Evolutionary conservation across 2,888 invertebrate species (phyloP).

Genomic region (Branchellion lobata): DNA sequence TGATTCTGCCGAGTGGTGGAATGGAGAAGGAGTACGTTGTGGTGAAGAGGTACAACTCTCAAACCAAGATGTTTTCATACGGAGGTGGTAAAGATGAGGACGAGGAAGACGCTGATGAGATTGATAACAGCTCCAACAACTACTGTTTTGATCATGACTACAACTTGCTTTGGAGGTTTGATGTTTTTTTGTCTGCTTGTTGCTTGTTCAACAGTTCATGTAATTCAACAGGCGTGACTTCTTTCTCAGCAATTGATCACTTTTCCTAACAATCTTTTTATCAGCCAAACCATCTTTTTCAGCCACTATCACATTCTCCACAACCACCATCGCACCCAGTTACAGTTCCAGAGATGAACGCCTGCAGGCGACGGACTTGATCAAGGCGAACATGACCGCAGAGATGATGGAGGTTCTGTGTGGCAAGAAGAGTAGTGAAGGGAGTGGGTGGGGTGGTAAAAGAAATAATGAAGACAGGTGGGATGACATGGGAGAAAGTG

Average conservation of each 20-base stretch:
- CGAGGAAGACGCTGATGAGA: background rate
- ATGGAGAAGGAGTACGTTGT: background rate
- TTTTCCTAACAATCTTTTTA: too few species aligned
- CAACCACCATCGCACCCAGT: too few species aligned
- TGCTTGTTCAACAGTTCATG: too few species aligned
- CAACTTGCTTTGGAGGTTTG: slow-evolving; percentile 4
- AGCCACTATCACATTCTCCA: too few species aligned
- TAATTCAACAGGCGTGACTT: too few species aligned
- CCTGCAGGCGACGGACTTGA: background rate
- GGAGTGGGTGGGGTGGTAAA: too few species aligned
- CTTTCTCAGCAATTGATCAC: too few species aligned
- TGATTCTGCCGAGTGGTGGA: background rate
- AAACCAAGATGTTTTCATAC: background rate
- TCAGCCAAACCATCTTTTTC: too few species aligned
- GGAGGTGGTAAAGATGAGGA: background rate
- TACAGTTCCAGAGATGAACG: background rate
- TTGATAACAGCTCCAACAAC: background rate
- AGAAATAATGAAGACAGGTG: too few species aligned
- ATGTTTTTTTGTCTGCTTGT: too few species aligned
- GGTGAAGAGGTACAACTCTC: background rate
- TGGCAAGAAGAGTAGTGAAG: background rate
- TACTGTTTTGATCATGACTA: slow-evolving; percentile 6
- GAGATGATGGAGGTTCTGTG: background rate
- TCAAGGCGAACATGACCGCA: background rate
- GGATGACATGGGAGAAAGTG: too few species aligned